Percentiles rank a stretch among this genome's conserved stretches.
Evolutionary conservation across 2,888 invertebrate species (phyloP).

Genomic region (Tuberolachnus salignus): DNA sequence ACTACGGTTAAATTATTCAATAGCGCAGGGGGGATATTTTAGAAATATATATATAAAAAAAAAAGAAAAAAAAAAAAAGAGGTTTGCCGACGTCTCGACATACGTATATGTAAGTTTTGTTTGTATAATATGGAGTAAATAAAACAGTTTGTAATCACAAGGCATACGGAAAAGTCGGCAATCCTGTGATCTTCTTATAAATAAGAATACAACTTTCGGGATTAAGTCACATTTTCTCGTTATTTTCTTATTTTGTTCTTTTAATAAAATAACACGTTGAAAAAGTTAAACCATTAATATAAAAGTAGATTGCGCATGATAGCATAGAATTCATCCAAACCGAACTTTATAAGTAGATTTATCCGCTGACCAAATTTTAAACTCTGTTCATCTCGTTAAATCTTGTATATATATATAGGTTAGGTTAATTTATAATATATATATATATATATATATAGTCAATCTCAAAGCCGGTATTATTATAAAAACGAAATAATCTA

Average conservation of each 20-base stretch:
- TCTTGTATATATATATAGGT: neutral
- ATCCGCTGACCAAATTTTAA: too few relatives aligned
- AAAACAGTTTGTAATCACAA: neutral
- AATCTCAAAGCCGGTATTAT: too few relatives aligned
- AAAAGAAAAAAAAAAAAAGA: too few relatives aligned
- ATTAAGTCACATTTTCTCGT: constrained; percentile 14
- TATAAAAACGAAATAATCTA: too few relatives aligned
- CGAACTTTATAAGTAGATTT: too few relatives aligned
- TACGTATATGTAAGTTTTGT: neutral
- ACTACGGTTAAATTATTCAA: too few relatives aligned
- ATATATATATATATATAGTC: too few relatives aligned
- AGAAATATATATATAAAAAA: too few relatives aligned
- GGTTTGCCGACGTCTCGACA: too few relatives aligned
- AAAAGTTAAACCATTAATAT: constrained; percentile 21
- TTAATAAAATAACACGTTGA: neutral
- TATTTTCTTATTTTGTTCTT: constrained; percentile 25
- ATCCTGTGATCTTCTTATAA: constrained; percentile 19
- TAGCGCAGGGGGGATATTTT: too few relatives aligned
- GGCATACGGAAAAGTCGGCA: neutral
- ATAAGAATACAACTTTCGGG: neutral
- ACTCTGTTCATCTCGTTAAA: neutral
- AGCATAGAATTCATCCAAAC: neutral
- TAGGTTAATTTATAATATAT: too few relatives aligned
- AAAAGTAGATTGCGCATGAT: neutral
- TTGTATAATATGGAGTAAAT: neutral